phyloP scores from a whole-genome alignment of 1,140 invertebrate species.

The Hycleus phaleratus region DNA sequence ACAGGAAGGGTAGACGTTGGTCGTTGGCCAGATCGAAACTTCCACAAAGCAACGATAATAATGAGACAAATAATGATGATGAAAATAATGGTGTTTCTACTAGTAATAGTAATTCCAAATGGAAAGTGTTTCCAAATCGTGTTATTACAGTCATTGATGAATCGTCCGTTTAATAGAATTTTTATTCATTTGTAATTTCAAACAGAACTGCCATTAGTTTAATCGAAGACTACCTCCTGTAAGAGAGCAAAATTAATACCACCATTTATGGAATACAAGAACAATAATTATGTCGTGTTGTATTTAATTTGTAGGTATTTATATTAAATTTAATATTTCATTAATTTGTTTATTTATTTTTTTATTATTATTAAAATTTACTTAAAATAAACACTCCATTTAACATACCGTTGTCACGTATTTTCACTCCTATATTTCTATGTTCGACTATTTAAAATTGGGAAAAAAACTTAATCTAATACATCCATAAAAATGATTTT shows the following conservation, averaged over 20 bases:
- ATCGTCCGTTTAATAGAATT: slow-evolving; percentile 45
- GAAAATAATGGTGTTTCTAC: not conserved
- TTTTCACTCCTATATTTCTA: too few species aligned
- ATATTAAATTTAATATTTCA: slow-evolving; percentile 7
- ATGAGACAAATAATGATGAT: slow-evolving; percentile 5
- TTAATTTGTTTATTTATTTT: too few species aligned
- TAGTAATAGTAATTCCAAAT: slow-evolving; percentile 18
- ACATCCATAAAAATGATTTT: too few species aligned
- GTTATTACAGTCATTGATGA: slow-evolving; percentile 69
- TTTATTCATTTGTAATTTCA: not conserved
- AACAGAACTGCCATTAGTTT: slow-evolving; percentile 7
- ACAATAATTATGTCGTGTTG: slow-evolving; percentile 8
- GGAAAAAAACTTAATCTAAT: too few species aligned
- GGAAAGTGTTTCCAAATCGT: slow-evolving; percentile 43
- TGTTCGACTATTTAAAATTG: too few species aligned
- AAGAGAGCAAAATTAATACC: not conserved
- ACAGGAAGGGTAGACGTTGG: slow-evolving; percentile 60
- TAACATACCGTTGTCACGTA: too few species aligned
- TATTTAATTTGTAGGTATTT: slow-evolving; percentile 14
- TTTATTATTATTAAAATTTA: too few species aligned
- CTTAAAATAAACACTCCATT: too few species aligned
- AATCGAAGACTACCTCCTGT: slow-evolving; percentile 9
- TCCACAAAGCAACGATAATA: slow-evolving; percentile 23
- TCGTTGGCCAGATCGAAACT: slow-evolving; percentile 48
- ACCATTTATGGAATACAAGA: slow-evolving; percentile 1